Conservation (phyloP, 2,113 vertebrate species). For the Brienomyrus brachyistius region DNA sequence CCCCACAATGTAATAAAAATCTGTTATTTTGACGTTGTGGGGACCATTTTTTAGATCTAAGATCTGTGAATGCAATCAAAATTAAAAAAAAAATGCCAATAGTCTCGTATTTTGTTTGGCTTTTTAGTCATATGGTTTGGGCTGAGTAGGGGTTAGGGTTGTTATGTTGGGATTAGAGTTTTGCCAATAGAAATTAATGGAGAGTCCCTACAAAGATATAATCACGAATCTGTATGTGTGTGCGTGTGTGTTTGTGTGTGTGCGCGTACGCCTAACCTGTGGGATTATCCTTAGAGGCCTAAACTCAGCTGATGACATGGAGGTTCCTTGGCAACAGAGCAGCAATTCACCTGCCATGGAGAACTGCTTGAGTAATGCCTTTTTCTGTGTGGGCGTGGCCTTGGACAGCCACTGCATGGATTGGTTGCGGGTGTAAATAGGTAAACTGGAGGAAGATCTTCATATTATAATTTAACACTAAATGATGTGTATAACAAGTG, state of each 20-base stretch:
- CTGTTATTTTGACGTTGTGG: no score
- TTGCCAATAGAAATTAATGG: no score
- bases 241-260: background rate
- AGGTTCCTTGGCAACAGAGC: background rate
- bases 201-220: no score
- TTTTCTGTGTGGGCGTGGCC: background rate
- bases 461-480: background rate
- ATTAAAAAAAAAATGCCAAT: no score
- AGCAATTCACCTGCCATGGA: background rate
- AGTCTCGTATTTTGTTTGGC: no score
- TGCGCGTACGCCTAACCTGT: conserved; percentile 8
- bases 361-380: background rate
- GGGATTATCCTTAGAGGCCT: conserved; percentile 20
- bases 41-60: no score
- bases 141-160: no score
- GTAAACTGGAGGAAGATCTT: background rate
- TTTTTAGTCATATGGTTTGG: no score
- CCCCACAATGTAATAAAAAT: no score
- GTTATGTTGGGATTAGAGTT: no score
- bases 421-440: background rate
- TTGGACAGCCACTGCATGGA: background rate
- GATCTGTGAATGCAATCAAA: no score
- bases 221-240: background rate
- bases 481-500: background rate
- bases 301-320: background rate